A percentile compares a stretch with the other conserved stretches of the same genome.
These are phyloP conservation scores for Aphelocoma coerulescens DNA, from an alignment of 2,113 vertebrate genomes.

Conservation along the genomic window DNA sequence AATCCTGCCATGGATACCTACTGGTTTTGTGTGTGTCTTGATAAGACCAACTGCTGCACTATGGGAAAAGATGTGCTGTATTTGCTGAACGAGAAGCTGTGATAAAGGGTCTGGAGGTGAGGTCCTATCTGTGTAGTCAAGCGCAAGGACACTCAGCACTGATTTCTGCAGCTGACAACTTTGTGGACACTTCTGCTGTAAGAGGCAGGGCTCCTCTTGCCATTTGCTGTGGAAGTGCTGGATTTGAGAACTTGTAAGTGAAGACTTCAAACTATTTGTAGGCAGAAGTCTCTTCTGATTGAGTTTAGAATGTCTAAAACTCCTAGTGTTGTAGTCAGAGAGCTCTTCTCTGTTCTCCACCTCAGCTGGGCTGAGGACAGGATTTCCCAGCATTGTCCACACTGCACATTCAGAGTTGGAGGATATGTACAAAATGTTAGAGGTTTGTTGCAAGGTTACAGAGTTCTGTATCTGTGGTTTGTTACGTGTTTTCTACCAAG, in stretches of 20 bases:
- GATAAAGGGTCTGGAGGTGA: neutral
- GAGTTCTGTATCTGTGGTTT: neutral
- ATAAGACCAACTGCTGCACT: neutral
- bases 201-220: neutral
- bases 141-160: neutral
- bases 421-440: neutral
- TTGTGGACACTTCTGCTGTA: neutral
- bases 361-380: neutral
- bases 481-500: neutral
- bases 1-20: neutral
- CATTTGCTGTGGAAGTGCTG: neutral
- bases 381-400: constrained; percentile 52
- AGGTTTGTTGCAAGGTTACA: neutral
- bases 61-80: neutral
- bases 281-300: neutral
- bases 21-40: neutral
- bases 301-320: neutral
- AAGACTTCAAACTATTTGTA: neutral
- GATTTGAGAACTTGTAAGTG: neutral
- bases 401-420: neutral
- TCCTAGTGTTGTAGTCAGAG: neutral
- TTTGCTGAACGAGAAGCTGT: neutral
- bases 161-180: neutral
- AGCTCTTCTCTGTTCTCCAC: neutral
- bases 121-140: neutral